phyloP scores from a whole-genome alignment of 2,888 invertebrate genomes.

The Agelastica alni region DNA sequence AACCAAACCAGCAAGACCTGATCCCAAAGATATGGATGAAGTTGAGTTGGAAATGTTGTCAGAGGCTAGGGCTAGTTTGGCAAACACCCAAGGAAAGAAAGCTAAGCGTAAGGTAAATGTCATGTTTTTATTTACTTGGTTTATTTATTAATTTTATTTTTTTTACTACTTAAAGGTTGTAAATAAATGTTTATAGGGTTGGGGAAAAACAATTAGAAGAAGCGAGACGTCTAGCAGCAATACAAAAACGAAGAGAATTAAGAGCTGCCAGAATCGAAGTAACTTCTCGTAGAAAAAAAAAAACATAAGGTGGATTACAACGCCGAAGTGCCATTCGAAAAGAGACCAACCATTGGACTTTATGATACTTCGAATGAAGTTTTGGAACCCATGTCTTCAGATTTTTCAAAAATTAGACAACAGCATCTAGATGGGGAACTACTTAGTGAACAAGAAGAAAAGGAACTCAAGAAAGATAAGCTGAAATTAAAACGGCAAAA shows the following conservation, averaged over 20 bases:
- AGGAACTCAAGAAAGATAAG: conserved; percentile 93
- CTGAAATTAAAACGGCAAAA: conserved; percentile 93
- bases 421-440: conserved; percentile 93
- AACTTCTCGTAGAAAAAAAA: conserved; percentile 64
- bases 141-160: too few relatives aligned
- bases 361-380: conserved; percentile 91
- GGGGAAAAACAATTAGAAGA: conserved; percentile 98
- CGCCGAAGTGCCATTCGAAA: conserved; percentile 96
- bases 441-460: conserved; percentile 89
- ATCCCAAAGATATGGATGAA: conserved; percentile 99
- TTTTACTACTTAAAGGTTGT: too few relatives aligned
- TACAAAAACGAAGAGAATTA: too few relatives aligned
- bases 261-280: conserved; percentile 85
- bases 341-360: conserved; percentile 89
- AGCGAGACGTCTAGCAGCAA: too few relatives aligned
- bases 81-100: conserved; percentile 97
- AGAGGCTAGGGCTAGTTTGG: conserved; percentile 96
- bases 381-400: conserved; percentile 85
- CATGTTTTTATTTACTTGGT: too few relatives aligned
- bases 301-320: conserved; percentile 96
- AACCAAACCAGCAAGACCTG: conserved; percentile 98
- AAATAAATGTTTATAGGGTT: conserved; percentile 65
- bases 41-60: conserved; percentile 99
- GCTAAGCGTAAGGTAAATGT: conserved; percentile 79
- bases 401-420: conserved; percentile 87